Conservation (phyloP, 2,888 invertebrate genomes). For the Leucozona laternaria region DNA sequence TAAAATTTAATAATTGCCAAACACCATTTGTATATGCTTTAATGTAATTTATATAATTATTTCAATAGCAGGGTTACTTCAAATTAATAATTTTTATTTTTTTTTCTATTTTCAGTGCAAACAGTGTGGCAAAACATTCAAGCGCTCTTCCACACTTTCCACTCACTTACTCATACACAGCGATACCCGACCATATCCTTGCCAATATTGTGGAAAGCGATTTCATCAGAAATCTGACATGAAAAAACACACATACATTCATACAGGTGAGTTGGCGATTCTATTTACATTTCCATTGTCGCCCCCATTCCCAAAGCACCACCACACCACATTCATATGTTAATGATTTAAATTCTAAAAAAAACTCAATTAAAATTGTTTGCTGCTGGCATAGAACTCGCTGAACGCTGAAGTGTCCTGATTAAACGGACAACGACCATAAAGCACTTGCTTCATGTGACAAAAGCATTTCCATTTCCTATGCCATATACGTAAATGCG, state of each 20-base stretch:
- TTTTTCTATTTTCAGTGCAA: slow-evolving; percentile 87
- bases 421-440: slow-evolving; percentile 48
- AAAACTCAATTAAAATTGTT: slow-evolving; percentile 20
- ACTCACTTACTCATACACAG: slow-evolving; percentile 99
- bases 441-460: slow-evolving; percentile 28
- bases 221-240: slow-evolving; percentile 89
- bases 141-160: slow-evolving; percentile 97
- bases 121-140: slow-evolving; percentile 98
- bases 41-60: no score
- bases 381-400: slow-evolving; percentile 25
- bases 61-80: neutral
- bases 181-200: slow-evolving; percentile 98
- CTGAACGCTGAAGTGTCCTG: slow-evolving; percentile 53
- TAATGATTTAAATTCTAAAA: slow-evolving; percentile 28
- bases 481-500: slow-evolving; percentile 23
- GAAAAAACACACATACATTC: slow-evolving; percentile 99
- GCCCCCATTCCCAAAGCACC: neutral
- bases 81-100: neutral
- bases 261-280: slow-evolving; percentile 89
- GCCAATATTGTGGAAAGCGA: slow-evolving; percentile 92
- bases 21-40: no score
- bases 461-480: slow-evolving; percentile 34
- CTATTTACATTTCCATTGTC: neutral
- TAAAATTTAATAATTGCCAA: no score
- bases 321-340: neutral